Conservation (phyloP, 2,888 invertebrate genomes). For the Ichneumon xanthorius region DNA sequence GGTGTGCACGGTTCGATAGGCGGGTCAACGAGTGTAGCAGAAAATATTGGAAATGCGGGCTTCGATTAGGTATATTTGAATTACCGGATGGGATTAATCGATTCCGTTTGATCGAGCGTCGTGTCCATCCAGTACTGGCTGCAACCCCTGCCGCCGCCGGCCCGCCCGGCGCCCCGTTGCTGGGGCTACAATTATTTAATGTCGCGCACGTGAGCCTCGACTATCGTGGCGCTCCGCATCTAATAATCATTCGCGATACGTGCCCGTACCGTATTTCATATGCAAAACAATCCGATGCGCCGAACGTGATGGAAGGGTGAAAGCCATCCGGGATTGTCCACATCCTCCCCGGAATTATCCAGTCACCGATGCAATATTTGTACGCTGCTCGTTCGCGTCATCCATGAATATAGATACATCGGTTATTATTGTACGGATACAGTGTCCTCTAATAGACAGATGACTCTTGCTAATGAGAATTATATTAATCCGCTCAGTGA, state of each 20-base stretch:
- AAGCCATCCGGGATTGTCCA: slow-evolving; percentile 29
- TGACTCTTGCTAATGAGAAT: slow-evolving; percentile 10
- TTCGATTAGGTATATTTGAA: slow-evolving; percentile 49
- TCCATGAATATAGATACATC: slow-evolving; percentile 30
- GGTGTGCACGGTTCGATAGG: neutral
- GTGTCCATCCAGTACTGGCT: slow-evolving; percentile 1
- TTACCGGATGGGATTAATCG: slow-evolving; percentile 43
- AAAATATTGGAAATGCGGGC: slow-evolving; percentile 44
- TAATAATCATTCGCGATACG: slow-evolving; percentile 72
- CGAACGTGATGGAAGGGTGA: slow-evolving; percentile 36
- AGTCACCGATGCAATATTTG: slow-evolving; percentile 42
- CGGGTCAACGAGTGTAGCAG: neutral
- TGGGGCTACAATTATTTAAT: slow-evolving; percentile 72
- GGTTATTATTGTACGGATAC: slow-evolving; percentile 37
- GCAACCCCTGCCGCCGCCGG: neutral
- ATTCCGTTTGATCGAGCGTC: slow-evolving; percentile 51
- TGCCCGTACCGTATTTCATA: slow-evolving; percentile 67
- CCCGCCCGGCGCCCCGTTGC: neutral
- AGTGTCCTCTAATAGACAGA: slow-evolving; percentile 28
- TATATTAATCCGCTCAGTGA: slow-evolving; percentile 45
- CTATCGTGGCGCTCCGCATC: slow-evolving; percentile 66
- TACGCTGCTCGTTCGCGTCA: slow-evolving; percentile 7
- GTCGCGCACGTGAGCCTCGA: slow-evolving; percentile 57
- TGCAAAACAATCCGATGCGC: slow-evolving; percentile 72
- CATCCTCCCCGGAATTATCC: slow-evolving; percentile 42